Percentiles rank a stretch among this genome's conserved stretches.
These are phyloP conservation scores for Cirrhinus molitorella DNA, from an alignment of 2,797 vertebrate species.

Conservation along the genomic window DNA sequence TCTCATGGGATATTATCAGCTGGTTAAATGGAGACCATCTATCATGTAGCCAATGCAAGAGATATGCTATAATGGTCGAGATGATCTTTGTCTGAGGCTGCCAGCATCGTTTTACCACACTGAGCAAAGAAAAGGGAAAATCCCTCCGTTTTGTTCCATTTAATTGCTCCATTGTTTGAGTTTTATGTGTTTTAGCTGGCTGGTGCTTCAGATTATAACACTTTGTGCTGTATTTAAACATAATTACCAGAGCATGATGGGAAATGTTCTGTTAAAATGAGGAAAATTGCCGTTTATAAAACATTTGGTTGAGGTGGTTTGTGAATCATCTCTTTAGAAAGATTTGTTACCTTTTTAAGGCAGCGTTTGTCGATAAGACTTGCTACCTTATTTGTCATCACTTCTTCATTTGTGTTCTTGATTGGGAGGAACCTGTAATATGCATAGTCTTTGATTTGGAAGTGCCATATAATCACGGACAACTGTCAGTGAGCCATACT, in stretches of 20 bases:
- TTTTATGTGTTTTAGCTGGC: conserved; percentile 24
- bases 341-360: not conserved
- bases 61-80: conserved; percentile 28
- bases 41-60: conserved; percentile 61
- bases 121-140: conserved; percentile 15
- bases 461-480: not conserved
- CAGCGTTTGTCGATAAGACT: not conserved
- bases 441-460: conserved; percentile 5
- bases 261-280: conserved; percentile 16
- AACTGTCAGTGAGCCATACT: conserved; percentile 8
- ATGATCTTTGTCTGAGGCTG: conserved; percentile 17
- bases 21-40: conserved; percentile 70
- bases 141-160: not conserved
- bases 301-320: not conserved
- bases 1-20: conserved; percentile 63
- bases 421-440: conserved; percentile 2
- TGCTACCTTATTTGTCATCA: not conserved
- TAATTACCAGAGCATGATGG: not conserved
- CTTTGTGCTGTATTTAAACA: conserved; percentile 7
- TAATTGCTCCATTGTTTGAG: conserved; percentile 11
- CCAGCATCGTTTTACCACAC: not conserved
- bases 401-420: conserved; percentile 7
- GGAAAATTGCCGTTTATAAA: not conserved
- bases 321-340: not conserved
- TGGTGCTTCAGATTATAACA: conserved; percentile 20